Evolutionary conservation across 1,140 invertebrate species (phyloP).

Genomic region (Elymnias hypermnestra): DNA sequence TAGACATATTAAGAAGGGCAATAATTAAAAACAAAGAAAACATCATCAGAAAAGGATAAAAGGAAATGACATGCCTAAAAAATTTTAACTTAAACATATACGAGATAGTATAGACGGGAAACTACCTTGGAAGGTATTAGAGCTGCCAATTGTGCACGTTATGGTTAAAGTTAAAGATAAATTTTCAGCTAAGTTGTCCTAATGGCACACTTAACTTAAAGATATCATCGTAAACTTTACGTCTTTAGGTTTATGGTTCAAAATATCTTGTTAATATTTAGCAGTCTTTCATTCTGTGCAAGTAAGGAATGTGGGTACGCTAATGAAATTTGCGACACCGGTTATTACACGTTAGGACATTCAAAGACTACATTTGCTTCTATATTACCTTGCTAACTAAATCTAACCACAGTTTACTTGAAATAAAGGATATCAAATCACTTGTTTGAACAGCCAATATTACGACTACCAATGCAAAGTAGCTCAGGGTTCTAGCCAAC

Average conservation of each 20-base stretch:
- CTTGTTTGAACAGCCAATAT: too few species aligned
- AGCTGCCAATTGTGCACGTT: constrained; percentile 33
- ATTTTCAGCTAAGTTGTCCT: constrained; percentile 12
- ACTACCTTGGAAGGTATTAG: constrained; percentile 25
- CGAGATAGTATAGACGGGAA: background rate
- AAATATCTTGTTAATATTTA: background rate
- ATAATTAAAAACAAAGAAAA: too few species aligned
- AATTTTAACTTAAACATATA: constrained; percentile 3
- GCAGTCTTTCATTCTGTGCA: constrained; percentile 11
- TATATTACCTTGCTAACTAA: too few species aligned
- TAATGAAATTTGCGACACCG: constrained; percentile 20
- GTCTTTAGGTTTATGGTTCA: background rate
- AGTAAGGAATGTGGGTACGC: constrained; percentile 19
- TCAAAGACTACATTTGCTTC: too few species aligned
- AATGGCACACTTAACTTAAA: background rate
- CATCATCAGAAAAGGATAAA: background rate
- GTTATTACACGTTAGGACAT: constrained; percentile 13
- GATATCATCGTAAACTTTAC: constrained; percentile 5
- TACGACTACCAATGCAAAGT: too few species aligned
- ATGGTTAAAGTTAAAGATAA: constrained; percentile 24
- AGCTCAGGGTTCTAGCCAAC: too few species aligned
- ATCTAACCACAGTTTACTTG: too few species aligned
- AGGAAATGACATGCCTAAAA: background rate
- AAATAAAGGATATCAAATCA: too few species aligned
- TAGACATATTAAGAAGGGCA: too few species aligned